phyloP scores from a whole-genome alignment of 2,888 invertebrate species.

The Coelinius sp. region DNA sequence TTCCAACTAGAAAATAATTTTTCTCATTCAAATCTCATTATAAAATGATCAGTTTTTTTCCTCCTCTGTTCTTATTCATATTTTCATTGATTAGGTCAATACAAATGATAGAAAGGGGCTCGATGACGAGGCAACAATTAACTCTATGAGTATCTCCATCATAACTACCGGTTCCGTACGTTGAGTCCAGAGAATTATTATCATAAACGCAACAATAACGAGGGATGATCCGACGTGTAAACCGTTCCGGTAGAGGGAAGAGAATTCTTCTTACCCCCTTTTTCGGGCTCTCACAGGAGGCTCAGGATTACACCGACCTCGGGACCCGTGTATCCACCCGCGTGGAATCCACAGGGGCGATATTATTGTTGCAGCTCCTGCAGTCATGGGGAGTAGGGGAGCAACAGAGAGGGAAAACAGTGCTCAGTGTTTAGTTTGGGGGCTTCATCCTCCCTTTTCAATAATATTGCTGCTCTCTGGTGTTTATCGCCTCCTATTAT shows the following conservation, averaged over 20 bases:
- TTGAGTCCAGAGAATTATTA: conserved; percentile 57
- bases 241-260: conserved; percentile 56
- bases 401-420: conserved; percentile 26
- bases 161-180: neutral
- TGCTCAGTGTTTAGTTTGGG: conserved; percentile 7
- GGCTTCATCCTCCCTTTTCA: conserved; percentile 49
- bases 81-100: neutral
- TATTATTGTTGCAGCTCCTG: conserved; percentile 68
- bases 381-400: conserved; percentile 38
- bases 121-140: conserved; percentile 26
- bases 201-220: conserved; percentile 71
- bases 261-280: conserved; percentile 42
- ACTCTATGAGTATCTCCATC: neutral
- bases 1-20: too few species aligned
- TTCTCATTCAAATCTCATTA: too few species aligned
- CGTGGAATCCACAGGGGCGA: conserved; percentile 60
- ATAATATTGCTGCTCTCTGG: conserved; percentile 58
- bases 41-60: neutral
- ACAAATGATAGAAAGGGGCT: neutral
- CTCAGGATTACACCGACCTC: conserved; percentile 61
- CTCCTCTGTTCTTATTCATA: neutral
- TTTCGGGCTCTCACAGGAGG: conserved; percentile 51
- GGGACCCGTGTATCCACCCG: conserved; percentile 51
- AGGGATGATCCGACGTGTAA: conserved; percentile 70
- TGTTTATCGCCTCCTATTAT: conserved; percentile 68